Evolutionary conservation across 2,888 invertebrate genomes (phyloP), one percentile per base, ranked within the genome.

Genomic region (Bembecia ichneumoniformis): DNA sequence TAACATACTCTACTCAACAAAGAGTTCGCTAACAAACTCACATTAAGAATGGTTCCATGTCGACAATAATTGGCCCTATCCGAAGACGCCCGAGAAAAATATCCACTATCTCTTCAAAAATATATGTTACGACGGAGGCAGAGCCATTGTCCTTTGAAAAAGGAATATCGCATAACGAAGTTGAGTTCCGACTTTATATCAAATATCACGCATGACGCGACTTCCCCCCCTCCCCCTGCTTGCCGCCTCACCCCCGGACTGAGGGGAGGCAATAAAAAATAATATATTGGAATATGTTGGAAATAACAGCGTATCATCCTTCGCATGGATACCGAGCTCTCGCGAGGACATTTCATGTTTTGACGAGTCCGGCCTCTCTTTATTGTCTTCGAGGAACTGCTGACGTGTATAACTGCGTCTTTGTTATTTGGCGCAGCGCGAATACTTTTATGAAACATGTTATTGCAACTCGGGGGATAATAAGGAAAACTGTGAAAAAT

Each of bases 261-360:
- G 49, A 54, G 73, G 76, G 80, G 69, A 73, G 80, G 86, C 83
- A 86, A 88, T 88, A 88, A 88, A 88, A 88, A 87, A 88, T 88
- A 88, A 88, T 87, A 88, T 88, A 88, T 88, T 87, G 88, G 87
- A 88, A 87, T 88, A 87, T 87, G 87, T 84, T 88, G 86, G 83
- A 83, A 86, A 87, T 87, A 87, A 87, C 87, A 82, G 79, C 77
- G 87, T 86, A 87, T 84, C 83, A 87, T 86, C 80, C 79, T 81
- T 76, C 65, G 70, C 77, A 65, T 73, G 77, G 80, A 77, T 77
- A 73, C 76, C 69, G 67, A 64, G 60, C 65, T 58, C 60, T 58
- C 60, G 61, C 66, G 68, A 74, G 80, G 82, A 78, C 80, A 78
- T 77, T 28, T 79, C 73, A 73, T 72, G 68, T 72, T 72, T 68